Conservation (phyloP, 2,113 vertebrate genomes). For the Elanoides forficatus region DNA sequence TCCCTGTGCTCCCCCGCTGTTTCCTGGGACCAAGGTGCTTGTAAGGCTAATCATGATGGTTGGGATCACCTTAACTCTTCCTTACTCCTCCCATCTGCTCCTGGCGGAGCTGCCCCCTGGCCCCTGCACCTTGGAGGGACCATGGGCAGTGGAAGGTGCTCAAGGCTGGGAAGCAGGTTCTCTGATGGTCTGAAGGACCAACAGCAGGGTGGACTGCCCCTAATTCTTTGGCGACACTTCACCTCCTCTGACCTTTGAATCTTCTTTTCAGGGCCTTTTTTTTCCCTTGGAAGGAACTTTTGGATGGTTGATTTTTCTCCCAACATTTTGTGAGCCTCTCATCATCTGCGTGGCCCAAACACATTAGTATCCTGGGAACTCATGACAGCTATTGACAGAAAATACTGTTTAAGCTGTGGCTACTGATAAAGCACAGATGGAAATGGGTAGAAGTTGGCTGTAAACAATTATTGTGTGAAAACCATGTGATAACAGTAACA, state of each 20-base stretch:
- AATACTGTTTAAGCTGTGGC: background rate
- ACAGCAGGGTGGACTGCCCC: background rate
- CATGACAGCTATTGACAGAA: constrained; percentile 54
- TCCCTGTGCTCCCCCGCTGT: background rate
- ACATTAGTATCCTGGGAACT: constrained; percentile 61
- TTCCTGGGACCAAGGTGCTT: background rate
- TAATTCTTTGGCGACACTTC: background rate
- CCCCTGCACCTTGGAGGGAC: background rate
- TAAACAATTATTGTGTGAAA: constrained; percentile 21
- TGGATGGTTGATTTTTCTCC: background rate
- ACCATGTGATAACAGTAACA: background rate
- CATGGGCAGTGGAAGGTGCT: background rate
- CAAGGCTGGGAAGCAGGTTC: background rate
- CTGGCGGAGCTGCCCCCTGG: background rate
- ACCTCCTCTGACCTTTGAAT: background rate
- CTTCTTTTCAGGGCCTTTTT: accelerated
- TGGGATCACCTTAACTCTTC: background rate
- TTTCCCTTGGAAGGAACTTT: background rate
- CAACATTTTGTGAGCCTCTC: background rate
- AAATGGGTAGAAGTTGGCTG: background rate
- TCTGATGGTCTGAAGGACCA: background rate
- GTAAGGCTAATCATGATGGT: accelerated
- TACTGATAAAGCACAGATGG: constrained; percentile 56
- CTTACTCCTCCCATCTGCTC: background rate
- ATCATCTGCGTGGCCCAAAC: background rate